phyloP scores from a whole-genome alignment of 2,797 vertebrate species.

The Poeciliopsis paucimaculata region DNA sequence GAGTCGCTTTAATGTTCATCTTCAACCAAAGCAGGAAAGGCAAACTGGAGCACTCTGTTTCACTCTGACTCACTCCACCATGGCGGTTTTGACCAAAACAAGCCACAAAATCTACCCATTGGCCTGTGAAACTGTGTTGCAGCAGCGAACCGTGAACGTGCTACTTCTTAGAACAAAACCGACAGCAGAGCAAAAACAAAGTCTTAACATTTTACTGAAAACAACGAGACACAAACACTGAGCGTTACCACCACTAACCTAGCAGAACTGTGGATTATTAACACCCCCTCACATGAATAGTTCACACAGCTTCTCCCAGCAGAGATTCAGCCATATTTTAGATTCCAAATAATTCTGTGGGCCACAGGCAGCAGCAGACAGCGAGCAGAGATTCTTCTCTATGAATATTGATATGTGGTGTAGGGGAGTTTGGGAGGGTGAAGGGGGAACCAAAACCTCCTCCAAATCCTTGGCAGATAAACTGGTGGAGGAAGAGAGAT shows the following conservation, averaged over 20 bases:
- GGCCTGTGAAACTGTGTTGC: slow-evolving; percentile 13
- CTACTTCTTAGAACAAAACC: slow-evolving; percentile 4
- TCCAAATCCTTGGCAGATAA: slow-evolving; percentile 80
- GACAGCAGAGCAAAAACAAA: neutral
- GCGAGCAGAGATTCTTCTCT: slow-evolving; percentile 69
- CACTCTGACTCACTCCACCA: slow-evolving; percentile 54
- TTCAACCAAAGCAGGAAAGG: slow-evolving; percentile 42
- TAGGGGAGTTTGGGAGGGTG: slow-evolving; percentile 52
- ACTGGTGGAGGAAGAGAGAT: slow-evolving; percentile 77
- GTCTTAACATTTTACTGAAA: neutral
- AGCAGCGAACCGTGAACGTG: slow-evolving; percentile 18
- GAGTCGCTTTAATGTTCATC: slow-evolving; percentile 29
- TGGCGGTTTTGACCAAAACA: slow-evolving; percentile 53
- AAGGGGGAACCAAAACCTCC: slow-evolving; percentile 69
- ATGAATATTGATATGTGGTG: slow-evolving; percentile 79
- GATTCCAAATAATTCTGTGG: slow-evolving; percentile 61
- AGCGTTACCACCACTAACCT: neutral
- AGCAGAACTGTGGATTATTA: slow-evolving; percentile 5
- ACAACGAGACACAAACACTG: neutral
- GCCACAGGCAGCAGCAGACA: slow-evolving; percentile 70
- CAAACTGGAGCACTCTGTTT: slow-evolving; percentile 51
- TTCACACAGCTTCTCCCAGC: slow-evolving; percentile 49
- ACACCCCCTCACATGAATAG: slow-evolving; percentile 7
- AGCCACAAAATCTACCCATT: slow-evolving; percentile 40
- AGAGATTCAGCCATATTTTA: slow-evolving; percentile 58